phyloP scores from a whole-genome alignment of 2,888 invertebrate genomes.

The Punctoribates punctum region DNA sequence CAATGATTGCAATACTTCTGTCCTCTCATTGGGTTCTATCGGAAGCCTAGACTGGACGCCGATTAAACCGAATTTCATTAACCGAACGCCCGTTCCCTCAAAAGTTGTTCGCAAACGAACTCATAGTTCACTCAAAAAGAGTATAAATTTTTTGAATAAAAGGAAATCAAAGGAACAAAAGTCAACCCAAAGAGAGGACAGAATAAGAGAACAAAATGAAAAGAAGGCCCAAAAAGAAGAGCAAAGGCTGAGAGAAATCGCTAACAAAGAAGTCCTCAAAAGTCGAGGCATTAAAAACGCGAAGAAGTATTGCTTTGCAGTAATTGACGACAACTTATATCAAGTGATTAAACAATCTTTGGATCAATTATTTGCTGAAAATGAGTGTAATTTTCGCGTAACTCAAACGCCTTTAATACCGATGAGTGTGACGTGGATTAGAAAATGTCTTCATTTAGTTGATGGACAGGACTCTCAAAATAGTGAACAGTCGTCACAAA shows the following conservation, averaged over 20 bases:
- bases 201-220: background rate
- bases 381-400: slow-evolving; percentile 5
- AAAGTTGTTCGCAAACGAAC: background rate
- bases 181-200: background rate
- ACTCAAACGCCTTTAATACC: background rate
- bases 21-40: background rate
- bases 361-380: background rate
- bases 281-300: slow-evolving; percentile 1
- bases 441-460: slow-evolving; percentile 8
- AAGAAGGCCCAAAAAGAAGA: background rate
- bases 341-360: background rate
- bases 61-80: slow-evolving; percentile 27
- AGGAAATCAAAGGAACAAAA: background rate
- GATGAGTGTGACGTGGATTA: slow-evolving; percentile 30
- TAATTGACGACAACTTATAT: background rate
- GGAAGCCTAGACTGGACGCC: background rate
- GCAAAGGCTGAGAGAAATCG: background rate
- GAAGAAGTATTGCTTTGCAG: background rate
- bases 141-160: slow-evolving; percentile 16
- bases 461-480: background rate
- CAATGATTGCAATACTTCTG: background rate
- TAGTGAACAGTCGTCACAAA: slow-evolving; percentile 13
- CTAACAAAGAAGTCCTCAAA: slow-evolving; percentile 21
- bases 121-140: slow-evolving; percentile 10
- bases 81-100: background rate